These are phyloP conservation scores for Pseudopipra pipra DNA, from an alignment of 2,113 vertebrate species.

Conservation along the genomic window DNA sequence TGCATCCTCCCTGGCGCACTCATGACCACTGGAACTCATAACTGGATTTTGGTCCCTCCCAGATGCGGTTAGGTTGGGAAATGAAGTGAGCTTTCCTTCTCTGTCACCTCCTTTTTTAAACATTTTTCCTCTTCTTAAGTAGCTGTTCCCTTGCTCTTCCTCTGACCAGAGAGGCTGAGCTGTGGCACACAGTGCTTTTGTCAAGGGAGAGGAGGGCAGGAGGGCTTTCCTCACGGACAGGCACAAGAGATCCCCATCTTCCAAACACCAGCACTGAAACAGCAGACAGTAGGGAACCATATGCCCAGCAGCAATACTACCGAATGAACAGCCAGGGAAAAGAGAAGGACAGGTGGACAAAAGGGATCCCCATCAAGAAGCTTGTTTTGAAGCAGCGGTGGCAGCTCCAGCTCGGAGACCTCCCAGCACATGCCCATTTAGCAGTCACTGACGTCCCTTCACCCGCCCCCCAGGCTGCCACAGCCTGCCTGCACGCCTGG, in stretches of 20 bases:
- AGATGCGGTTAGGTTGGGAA: neutral
- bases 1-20: neutral
- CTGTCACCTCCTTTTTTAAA: neutral
- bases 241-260: neutral
- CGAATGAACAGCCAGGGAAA: neutral
- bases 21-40: neutral
- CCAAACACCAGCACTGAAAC: neutral
- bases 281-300: neutral
- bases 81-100: neutral
- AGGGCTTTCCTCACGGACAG: neutral
- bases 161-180: neutral
- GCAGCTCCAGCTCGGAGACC: neutral
- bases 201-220: neutral
- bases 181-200: neutral
- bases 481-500: neutral
- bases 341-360: neutral
- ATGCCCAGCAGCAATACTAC: neutral
- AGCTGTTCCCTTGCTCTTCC: neutral
- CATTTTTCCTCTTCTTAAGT: fast-evolving
- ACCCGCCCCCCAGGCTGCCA: fast-evolving
- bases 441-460: fast-evolving
- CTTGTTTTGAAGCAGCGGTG: neutral
- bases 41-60: neutral
- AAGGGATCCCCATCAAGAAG: neutral
- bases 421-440: neutral